phyloP scores from a whole-genome alignment of 1,140 invertebrate genomes.

The Drosophila parabipectinata region DNA sequence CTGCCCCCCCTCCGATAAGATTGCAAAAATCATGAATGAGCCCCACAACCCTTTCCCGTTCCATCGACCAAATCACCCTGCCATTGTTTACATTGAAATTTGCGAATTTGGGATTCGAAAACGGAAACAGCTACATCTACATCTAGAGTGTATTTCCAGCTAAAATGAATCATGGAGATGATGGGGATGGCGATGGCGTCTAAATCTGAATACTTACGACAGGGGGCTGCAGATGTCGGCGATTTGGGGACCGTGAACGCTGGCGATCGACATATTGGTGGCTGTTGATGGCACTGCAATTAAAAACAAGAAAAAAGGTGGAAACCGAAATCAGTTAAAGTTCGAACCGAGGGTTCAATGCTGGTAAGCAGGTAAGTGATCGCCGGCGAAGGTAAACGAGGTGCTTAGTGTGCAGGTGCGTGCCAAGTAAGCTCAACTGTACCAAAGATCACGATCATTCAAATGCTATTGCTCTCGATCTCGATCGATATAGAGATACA shows the following conservation, averaged over 20 bases:
- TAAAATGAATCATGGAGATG: conserved; percentile 47
- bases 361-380: conserved; percentile 55
- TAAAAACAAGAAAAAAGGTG: conserved; percentile 12
- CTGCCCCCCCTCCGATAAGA: conserved; percentile 67
- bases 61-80: conserved; percentile 33
- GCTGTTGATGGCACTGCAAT: conserved; percentile 74
- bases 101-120: conserved; percentile 37
- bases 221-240: conserved; percentile 81
- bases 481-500: conserved; percentile 24
- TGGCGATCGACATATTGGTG: conserved; percentile 82
- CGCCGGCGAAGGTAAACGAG: conserved; percentile 65
- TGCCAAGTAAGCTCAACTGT: conserved; percentile 45
- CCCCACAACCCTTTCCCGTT: conserved; percentile 5
- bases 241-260: conserved; percentile 83
- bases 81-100: conserved; percentile 72
- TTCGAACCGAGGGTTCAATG: conserved; percentile 43
- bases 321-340: conserved; percentile 30
- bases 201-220: conserved; percentile 70
- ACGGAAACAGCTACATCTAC: conserved; percentile 50
- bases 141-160: conserved; percentile 42
- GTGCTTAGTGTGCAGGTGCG: conserved; percentile 66
- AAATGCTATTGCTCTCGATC: conserved; percentile 19
- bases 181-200: conserved; percentile 31
- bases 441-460: conserved; percentile 46
- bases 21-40: conserved; percentile 73